phyloP scores from a whole-genome alignment of 2,113 vertebrate genomes.

The Sakesphorus luctuosus region DNA sequence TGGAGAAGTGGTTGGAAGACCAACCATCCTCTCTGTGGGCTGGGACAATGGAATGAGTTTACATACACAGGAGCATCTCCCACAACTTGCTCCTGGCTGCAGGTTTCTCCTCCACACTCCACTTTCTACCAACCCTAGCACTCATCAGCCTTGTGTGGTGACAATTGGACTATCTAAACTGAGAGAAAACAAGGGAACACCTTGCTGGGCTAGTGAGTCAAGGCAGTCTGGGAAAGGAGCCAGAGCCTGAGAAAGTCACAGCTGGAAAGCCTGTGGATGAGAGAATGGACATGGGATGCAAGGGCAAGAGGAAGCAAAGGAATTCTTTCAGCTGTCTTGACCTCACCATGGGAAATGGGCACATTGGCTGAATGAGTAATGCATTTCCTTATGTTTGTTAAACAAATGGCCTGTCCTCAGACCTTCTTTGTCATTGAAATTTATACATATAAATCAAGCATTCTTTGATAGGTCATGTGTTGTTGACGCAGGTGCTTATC shows the following conservation, averaged over 20 bases:
- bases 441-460: neutral
- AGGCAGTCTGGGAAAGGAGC: neutral
- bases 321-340: neutral
- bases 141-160: accelerated
- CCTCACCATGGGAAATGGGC: neutral
- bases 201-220: neutral
- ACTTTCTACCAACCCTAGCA: neutral
- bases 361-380: neutral
- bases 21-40: too few relatives aligned
- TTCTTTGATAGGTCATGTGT: neutral
- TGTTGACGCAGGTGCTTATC: neutral
- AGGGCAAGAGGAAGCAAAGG: neutral
- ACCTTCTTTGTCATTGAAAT: neutral
- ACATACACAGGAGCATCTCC: neutral
- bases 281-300: neutral
- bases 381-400: neutral
- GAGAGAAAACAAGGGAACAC: accelerated
- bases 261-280: neutral
- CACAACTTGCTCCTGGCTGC: neutral
- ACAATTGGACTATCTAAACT: accelerated
- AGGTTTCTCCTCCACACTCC: neutral
- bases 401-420: neutral
- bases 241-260: too few relatives aligned
- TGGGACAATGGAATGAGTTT: neutral
- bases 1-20: neutral